Evolutionary conservation across 2,888 invertebrate species (phyloP).

Genomic region (Sesia apiformis): DNA sequence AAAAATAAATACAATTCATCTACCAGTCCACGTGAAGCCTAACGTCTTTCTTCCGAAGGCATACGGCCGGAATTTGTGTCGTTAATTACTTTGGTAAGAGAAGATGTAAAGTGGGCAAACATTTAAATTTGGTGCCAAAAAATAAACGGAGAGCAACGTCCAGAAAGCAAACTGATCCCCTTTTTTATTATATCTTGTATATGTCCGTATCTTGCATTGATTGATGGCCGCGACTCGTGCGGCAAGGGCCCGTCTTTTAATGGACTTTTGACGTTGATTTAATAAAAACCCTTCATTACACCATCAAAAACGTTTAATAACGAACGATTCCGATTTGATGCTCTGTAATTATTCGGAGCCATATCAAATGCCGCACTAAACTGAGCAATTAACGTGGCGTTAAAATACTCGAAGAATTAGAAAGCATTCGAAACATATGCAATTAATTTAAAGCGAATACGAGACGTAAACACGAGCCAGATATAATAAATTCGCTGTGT

Average conservation of each 20-base stretch:
- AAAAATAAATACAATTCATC: constrained; percentile 6
- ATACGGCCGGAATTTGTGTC: background rate
- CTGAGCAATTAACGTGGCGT: constrained; percentile 15
- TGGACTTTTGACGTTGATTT: constrained; percentile 71
- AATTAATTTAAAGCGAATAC: background rate
- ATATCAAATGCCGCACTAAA: constrained; percentile 9
- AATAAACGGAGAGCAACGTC: constrained; percentile 11
- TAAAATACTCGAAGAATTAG: constrained; percentile 8
- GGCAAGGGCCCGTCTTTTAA: constrained; percentile 46
- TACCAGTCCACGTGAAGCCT: background rate
- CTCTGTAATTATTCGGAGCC: constrained; percentile 25
- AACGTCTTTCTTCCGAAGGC: background rate
- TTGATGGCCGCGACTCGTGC: constrained; percentile 46
- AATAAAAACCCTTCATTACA: constrained; percentile 71
- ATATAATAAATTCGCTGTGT: background rate
- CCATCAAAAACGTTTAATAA: constrained; percentile 37
- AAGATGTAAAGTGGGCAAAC: constrained; percentile 5
- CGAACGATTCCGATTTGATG: constrained; percentile 13
- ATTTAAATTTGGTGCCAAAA: constrained; percentile 25
- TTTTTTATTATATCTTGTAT: constrained; percentile 24
- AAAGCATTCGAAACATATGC: constrained; percentile 6
- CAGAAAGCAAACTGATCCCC: constrained; percentile 8
- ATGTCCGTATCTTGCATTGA: constrained; percentile 48
- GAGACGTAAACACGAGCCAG: background rate
- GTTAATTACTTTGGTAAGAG: background rate